A percentile compares a stretch with the other conserved stretches of the same genome.
Conservation (phyloP, 2,888 invertebrate species). For the Machimus atricapillus region DNA sequence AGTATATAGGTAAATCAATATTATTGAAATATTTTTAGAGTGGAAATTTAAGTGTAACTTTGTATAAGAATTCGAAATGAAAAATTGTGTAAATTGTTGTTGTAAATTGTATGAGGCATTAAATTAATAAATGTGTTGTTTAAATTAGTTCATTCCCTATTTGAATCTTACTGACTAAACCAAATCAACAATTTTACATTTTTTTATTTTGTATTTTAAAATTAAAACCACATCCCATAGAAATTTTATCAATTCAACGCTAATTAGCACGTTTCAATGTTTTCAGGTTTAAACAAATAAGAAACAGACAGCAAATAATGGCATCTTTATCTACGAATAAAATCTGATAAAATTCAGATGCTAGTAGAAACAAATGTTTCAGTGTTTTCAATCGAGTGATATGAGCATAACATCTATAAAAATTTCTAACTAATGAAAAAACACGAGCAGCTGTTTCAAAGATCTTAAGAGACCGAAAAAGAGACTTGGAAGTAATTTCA, state of each 20-base stretch:
- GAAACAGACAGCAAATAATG: not conserved
- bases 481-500: not conserved
- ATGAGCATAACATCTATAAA: not conserved
- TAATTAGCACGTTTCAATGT: not conserved
- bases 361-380: not conserved
- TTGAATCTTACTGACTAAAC: not conserved
- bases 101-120: slow-evolving; percentile 20
- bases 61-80: not conserved
- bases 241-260: not conserved
- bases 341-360: not conserved
- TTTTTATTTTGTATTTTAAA: too few species aligned
- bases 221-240: not conserved
- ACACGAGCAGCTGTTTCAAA: not conserved
- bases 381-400: not conserved
- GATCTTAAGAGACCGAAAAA: not conserved
- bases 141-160: not conserved
- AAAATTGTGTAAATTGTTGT: slow-evolving; percentile 10
- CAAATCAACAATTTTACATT: too few species aligned
- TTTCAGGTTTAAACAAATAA: not conserved
- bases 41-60: slow-evolving; percentile 4
- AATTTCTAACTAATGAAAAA: not conserved
- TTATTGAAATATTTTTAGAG: slow-evolving; percentile 15
- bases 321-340: not conserved
- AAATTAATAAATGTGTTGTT: slow-evolving; percentile 18
- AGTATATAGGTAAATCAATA: not conserved